Conservation (phyloP, 2,797 vertebrate genomes). For the Lophius americanus region DNA sequence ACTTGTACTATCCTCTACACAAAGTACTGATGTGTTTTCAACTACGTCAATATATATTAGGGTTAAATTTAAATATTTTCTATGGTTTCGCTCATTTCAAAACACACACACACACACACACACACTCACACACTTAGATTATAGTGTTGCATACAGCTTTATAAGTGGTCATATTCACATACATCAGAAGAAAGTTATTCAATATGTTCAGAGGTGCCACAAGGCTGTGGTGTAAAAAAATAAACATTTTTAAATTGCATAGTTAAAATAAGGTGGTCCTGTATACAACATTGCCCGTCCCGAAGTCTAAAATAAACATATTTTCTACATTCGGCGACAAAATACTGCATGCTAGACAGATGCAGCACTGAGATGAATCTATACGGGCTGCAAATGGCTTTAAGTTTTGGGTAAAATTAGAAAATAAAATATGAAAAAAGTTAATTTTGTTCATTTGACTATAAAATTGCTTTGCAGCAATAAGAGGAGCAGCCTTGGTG, state of each 20-base stretch:
- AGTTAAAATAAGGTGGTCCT: conserved; percentile 56
- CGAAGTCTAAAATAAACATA: conserved; percentile 36
- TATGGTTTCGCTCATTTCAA: conserved; percentile 43
- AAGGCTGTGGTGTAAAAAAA: conserved; percentile 57
- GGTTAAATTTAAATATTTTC: conserved; percentile 66
- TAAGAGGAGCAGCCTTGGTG: conserved; percentile 38
- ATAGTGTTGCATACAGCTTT: conserved; percentile 42
- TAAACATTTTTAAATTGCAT: conserved; percentile 66
- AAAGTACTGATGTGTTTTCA: conserved; percentile 53
- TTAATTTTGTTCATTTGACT: conserved; percentile 26
- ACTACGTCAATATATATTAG: conserved; percentile 64
- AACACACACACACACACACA: conserved; percentile 19
- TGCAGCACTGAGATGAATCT: conserved; percentile 21
- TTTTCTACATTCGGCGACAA: conserved; percentile 11
- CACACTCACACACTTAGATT: conserved; percentile 16
- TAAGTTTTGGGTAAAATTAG: conserved; percentile 56
- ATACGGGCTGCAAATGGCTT: conserved; percentile 41
- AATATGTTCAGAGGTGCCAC: conserved; percentile 38
- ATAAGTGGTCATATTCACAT: conserved; percentile 64
- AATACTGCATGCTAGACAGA: conserved; percentile 21
- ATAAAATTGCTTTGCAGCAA: conserved; percentile 22
- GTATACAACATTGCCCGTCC: conserved; percentile 10
- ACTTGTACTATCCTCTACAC: conserved; percentile 22
- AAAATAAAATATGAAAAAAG: conserved; percentile 40
- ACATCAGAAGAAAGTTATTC: conserved; percentile 23